A percentile compares a stretch with the other conserved stretches of the same genome.
Conservation (phyloP, 2,113 vertebrate species). For the Galeopterus variegatus region DNA sequence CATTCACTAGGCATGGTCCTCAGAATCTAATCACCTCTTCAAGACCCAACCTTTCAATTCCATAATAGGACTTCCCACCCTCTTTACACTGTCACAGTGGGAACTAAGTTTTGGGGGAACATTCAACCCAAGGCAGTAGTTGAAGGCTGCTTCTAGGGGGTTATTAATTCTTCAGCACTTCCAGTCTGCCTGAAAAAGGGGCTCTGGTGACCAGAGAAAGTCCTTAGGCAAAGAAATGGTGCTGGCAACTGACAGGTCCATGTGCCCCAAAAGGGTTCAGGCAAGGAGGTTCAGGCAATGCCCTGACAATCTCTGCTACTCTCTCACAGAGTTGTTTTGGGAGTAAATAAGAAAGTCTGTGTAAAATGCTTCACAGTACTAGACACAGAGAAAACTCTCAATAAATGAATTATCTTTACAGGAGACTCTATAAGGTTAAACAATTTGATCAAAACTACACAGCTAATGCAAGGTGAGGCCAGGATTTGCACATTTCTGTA, state of each 20-base stretch:
- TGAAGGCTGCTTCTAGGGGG: background rate
- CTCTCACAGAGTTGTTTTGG: background rate
- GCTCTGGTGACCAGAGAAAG: background rate
- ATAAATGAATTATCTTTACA: constrained; percentile 4
- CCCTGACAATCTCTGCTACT: background rate
- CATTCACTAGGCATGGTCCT: too few relatives aligned
- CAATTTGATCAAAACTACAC: constrained; percentile 9
- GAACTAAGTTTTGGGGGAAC: too few relatives aligned
- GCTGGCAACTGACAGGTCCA: background rate
- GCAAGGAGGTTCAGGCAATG: background rate
- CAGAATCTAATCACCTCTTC: too few relatives aligned
- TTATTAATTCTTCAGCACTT: background rate
- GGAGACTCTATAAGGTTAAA: background rate
- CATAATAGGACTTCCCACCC: too few relatives aligned
- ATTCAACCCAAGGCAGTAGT: background rate
- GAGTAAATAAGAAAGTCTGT: background rate
- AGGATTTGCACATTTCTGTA: background rate
- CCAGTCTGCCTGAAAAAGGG: background rate
- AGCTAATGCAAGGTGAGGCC: background rate
- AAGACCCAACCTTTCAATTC: too few relatives aligned
- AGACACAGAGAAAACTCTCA: background rate
- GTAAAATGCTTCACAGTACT: background rate
- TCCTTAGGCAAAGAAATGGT: background rate
- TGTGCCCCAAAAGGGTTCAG: background rate
- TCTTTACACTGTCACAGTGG: too few relatives aligned